phyloP scores from a whole-genome alignment of 2,113 vertebrate genomes.

The Globicephala melas region DNA sequence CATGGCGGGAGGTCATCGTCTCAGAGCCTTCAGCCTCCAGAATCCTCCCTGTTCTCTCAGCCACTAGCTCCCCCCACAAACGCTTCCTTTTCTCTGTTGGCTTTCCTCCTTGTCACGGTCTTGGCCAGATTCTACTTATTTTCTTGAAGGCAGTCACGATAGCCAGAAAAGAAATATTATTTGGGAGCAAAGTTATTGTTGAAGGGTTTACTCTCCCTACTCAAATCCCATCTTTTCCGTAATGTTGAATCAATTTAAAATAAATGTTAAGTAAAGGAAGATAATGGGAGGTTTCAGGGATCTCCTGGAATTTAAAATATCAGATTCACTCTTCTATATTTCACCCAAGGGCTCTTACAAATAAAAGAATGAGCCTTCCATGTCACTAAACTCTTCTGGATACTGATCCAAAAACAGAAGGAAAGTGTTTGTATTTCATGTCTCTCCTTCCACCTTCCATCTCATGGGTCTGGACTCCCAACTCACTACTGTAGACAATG shows the following conservation, averaged over 20 bases:
- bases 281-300: background rate
- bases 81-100: background rate
- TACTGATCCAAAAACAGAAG: background rate
- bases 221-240: background rate
- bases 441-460: background rate
- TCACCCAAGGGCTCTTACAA: background rate
- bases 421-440: background rate
- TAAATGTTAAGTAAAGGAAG: background rate
- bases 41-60: background rate
- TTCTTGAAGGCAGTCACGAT: background rate
- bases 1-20: too few species aligned
- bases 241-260: background rate
- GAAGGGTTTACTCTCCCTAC: background rate
- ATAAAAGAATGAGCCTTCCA: background rate
- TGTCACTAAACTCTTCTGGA: background rate
- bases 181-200: background rate
- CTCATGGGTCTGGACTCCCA: background rate
- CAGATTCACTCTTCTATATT: background rate
- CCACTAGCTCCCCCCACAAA: background rate
- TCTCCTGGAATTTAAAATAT: background rate
- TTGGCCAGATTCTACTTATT: background rate
- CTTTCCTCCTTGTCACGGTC: conserved; percentile 1
- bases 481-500: background rate
- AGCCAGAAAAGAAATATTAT: background rate
- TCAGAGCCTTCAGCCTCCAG: background rate